Evolutionary conservation across 2,113 vertebrate species (phyloP).

Genomic region (Sterna hirundo): DNA sequence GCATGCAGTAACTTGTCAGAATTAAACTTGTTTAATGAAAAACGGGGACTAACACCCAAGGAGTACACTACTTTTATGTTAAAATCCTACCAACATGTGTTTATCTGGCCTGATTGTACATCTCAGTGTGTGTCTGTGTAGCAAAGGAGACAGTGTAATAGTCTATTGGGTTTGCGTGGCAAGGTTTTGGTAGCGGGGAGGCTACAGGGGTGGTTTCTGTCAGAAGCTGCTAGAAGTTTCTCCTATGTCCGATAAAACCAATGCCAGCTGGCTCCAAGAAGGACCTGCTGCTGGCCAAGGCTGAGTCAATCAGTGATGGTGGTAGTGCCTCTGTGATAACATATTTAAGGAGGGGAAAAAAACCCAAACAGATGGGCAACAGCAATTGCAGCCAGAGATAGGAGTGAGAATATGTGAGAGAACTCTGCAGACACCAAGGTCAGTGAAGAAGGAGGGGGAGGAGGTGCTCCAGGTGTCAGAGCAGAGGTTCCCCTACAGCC

Average conservation of each 20-base stretch:
- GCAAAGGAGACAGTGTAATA: background rate
- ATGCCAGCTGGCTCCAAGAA: background rate
- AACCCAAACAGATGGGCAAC: background rate
- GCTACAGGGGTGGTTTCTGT: background rate
- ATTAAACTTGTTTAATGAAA: background rate
- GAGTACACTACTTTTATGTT: background rate
- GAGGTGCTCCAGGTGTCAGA: background rate
- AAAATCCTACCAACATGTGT: background rate
- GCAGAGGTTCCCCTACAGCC: background rate
- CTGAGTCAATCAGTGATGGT: background rate
- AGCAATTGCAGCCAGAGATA: background rate
- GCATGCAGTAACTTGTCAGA: background rate
- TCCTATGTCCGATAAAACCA: background rate
- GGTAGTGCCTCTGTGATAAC: background rate
- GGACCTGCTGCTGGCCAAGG: background rate
- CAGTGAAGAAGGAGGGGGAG: background rate
- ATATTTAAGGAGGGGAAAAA: background rate
- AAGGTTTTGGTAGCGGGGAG: background rate
- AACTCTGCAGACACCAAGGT: background rate
- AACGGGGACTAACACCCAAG: background rate
- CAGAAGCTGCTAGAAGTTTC: background rate
- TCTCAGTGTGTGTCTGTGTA: background rate
- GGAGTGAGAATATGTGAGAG: background rate
- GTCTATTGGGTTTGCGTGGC: background rate
- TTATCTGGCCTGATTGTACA: background rate